phyloP scores from a whole-genome alignment of 2,113 vertebrate species.

The Platanista minor region DNA sequence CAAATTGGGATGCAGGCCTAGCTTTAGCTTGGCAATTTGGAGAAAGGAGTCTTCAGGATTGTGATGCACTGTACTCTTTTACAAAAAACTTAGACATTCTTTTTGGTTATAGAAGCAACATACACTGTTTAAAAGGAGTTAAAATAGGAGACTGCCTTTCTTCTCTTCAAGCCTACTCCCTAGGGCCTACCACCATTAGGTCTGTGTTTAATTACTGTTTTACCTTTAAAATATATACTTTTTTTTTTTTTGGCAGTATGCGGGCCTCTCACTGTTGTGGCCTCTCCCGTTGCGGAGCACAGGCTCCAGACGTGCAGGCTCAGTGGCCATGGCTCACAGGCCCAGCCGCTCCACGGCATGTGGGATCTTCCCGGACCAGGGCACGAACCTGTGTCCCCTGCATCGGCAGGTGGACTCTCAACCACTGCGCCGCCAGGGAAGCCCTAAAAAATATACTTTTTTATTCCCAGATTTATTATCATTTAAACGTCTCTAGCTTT shows the following conservation, averaged over 20 bases:
- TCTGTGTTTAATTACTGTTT: constrained; percentile 20
- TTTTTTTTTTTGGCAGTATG: too few relatives aligned
- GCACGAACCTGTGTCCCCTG: too few relatives aligned
- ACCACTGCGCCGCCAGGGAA: too few relatives aligned
- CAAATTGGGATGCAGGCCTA: constrained; percentile 13
- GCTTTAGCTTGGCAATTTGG: background rate
- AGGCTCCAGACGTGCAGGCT: too few relatives aligned
- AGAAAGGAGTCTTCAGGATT: background rate
- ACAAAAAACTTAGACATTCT: background rate
- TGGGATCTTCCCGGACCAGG: too few relatives aligned
- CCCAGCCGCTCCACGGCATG: too few relatives aligned
- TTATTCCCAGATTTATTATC: background rate
- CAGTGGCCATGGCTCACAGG: too few relatives aligned
- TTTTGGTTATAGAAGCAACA: background rate
- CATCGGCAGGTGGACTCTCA: too few relatives aligned
- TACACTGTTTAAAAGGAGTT: background rate
- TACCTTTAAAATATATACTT: background rate
- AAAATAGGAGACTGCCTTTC: background rate
- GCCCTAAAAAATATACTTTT: background rate
- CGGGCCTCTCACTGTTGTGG: too few relatives aligned
- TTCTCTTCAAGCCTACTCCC: background rate
- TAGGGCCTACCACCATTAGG: background rate
- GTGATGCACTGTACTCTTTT: background rate
- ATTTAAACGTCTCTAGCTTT: constrained; percentile 25
- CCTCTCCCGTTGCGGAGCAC: too few relatives aligned